These are phyloP conservation scores for Drosophila kambysellisi DNA, from an alignment of 2,888 invertebrate species.

Conservation along the genomic window DNA sequence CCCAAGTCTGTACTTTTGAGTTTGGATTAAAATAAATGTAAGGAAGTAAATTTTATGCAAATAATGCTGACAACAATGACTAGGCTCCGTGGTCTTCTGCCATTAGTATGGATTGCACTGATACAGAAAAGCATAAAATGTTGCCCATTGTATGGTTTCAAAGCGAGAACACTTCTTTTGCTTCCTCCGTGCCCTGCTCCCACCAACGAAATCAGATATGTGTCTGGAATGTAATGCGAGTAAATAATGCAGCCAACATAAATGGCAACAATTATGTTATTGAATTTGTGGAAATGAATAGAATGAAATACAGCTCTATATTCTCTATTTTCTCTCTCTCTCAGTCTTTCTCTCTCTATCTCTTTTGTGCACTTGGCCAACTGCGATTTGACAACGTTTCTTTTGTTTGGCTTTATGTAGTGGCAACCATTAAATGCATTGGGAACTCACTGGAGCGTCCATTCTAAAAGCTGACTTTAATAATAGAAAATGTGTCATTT, in stretches of 20 bases:
- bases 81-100: constrained; percentile 26
- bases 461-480: constrained; percentile 5
- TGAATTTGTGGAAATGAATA: constrained; percentile 49
- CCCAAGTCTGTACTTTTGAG: constrained; percentile 37
- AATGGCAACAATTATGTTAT: constrained; percentile 74
- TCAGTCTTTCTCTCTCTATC: too few species aligned
- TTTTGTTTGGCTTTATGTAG: constrained; percentile 11
- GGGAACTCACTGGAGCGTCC: not conserved
- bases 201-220: constrained; percentile 64
- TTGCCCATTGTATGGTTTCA: constrained; percentile 40
- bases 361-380: constrained; percentile 13
- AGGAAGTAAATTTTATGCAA: constrained; percentile 78
- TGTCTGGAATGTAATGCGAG: constrained; percentile 41
- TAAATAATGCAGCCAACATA: constrained; percentile 60
- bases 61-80: constrained; percentile 76
- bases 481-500: not conserved
- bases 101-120: constrained; percentile 69
- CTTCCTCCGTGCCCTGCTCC: not conserved
- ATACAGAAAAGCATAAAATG: constrained; percentile 50
- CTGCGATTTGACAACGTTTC: constrained; percentile 16
- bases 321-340: not conserved
- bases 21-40: constrained; percentile 65
- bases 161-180: not conserved
- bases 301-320: constrained; percentile 11
- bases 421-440: constrained; percentile 21